These are phyloP conservation scores for Silurus lanzhouensis DNA, from an alignment of 2,797 vertebrate species.

Conservation along the genomic window DNA sequence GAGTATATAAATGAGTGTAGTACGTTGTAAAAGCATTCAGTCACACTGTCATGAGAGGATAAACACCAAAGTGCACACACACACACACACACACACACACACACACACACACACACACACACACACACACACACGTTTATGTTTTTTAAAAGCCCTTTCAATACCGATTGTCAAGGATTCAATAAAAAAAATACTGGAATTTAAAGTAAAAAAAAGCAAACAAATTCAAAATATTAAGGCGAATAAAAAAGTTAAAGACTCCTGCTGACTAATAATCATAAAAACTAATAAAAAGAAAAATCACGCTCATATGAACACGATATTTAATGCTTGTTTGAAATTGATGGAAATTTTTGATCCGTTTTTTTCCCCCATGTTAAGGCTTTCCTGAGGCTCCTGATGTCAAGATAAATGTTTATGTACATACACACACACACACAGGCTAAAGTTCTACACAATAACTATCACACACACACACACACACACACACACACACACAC, in stretches of 20 bases:
- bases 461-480: background rate
- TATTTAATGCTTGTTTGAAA: background rate
- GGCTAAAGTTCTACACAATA: background rate
- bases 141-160: background rate
- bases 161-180: background rate
- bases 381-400: background rate
- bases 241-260: background rate
- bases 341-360: background rate
- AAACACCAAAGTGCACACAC: background rate
- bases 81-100: background rate
- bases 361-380: background rate
- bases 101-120: background rate
- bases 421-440: background rate
- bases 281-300: background rate
- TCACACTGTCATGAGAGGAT: conserved; percentile 23
- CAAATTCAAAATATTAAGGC: background rate
- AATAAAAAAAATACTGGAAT: background rate
- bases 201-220: background rate
- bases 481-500: conserved; percentile 12
- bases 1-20: conserved; percentile 16
- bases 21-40: background rate
- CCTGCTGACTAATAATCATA: background rate
- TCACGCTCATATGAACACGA: background rate
- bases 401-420: background rate
- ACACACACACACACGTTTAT: background rate